A percentile compares a stretch with the other conserved stretches of the same genome.
Conservation (phyloP, 2,797 vertebrate species). For the Nyctalus aviator region DNA sequence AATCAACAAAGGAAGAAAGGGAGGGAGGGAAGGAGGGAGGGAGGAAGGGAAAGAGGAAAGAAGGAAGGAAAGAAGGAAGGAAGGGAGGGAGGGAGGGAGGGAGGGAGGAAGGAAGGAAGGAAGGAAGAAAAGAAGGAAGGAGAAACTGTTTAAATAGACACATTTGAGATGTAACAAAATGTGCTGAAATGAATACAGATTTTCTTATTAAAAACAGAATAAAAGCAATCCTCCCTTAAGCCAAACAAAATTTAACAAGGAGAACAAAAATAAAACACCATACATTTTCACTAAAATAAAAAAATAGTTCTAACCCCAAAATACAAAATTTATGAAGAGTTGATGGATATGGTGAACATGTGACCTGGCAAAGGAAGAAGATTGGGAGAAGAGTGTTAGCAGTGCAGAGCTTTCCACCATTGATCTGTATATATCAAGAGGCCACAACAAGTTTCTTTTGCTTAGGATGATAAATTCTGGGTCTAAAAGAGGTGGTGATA, state of each 20-base stretch:
- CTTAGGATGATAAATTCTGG: background rate
- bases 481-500: background rate
- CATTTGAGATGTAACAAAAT: slow-evolving; percentile 47
- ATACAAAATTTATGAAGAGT: background rate
- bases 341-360: background rate
- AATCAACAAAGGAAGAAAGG: background rate
- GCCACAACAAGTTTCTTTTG: background rate
- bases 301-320: slow-evolving; percentile 1
- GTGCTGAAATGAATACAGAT: slow-evolving; percentile 22
- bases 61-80: too few relatives aligned
- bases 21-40: too few relatives aligned
- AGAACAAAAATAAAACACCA: background rate
- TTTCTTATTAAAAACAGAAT: slow-evolving; percentile 56
- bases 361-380: background rate
- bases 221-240: slow-evolving; percentile 27
- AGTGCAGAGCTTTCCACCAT: background rate
- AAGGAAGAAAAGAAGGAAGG: background rate
- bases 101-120: too few relatives aligned
- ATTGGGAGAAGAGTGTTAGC: background rate
- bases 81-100: too few relatives aligned
- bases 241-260: slow-evolving; percentile 1
- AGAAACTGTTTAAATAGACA: slow-evolving; percentile 38
- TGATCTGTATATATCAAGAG: background rate
- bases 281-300: slow-evolving; percentile 7
- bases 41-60: too few relatives aligned